These are phyloP conservation scores for Incurvaria masculella DNA, from an alignment of 2,888 invertebrate genomes.

Conservation along the genomic window DNA sequence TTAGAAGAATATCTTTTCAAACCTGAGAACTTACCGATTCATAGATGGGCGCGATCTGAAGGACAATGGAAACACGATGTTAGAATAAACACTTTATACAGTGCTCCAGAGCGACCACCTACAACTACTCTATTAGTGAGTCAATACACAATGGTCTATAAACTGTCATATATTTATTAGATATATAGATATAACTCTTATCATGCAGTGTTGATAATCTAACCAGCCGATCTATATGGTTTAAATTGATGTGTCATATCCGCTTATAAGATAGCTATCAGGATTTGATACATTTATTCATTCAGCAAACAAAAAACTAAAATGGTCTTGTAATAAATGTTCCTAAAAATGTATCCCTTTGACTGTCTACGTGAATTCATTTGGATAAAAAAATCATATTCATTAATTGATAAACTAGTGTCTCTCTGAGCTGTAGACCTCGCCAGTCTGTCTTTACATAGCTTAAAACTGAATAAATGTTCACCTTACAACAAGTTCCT, in stretches of 20 bases:
- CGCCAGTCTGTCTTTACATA: no score
- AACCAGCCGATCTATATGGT: neutral
- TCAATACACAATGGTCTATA: conserved; percentile 1
- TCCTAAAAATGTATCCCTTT: no score
- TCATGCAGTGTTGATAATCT: neutral
- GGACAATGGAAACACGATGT: conserved; percentile 61
- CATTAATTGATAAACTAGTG: no score
- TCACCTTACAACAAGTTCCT: no score
- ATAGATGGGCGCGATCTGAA: conserved; percentile 66
- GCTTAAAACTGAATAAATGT: no score
- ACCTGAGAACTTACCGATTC: conserved; percentile 70
- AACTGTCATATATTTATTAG: neutral
- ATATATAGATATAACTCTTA: neutral
- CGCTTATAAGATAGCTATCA: no score
- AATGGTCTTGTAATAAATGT: no score
- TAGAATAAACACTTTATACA: conserved; percentile 48
- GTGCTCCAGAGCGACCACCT: conserved; percentile 26
- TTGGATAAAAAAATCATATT: no score
- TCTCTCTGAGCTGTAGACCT: no score
- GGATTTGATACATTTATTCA: no score
- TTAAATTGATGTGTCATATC: neutral
- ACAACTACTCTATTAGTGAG: conserved; percentile 41
- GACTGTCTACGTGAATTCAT: no score
- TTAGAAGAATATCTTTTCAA: conserved; percentile 64
- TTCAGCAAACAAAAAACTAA: no score